Percentiles rank a stretch among this genome's conserved stretches.
phyloP scores from a whole-genome alignment of 2,113 vertebrate species.

The Morone saxatilis region DNA sequence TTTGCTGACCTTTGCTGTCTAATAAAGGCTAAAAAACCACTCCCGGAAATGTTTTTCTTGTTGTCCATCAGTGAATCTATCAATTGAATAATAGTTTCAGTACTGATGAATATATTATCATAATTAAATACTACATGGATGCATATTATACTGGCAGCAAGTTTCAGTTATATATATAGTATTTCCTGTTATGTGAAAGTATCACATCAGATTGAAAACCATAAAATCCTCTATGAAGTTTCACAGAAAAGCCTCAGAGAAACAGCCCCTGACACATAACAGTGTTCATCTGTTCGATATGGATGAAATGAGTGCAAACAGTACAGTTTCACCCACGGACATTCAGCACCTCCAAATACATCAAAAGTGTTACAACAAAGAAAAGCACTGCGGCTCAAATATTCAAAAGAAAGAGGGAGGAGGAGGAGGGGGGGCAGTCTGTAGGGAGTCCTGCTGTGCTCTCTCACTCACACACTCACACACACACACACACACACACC shows the following conservation, averaged over 20 bases:
- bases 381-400: conserved; percentile 58
- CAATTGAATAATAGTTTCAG: no score
- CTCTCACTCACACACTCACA: no score
- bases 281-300: not conserved
- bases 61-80: no score
- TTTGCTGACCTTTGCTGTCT: no score
- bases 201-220: not conserved
- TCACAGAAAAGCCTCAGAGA: not conserved
- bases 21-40: no score
- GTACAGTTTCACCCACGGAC: conserved; percentile 8
- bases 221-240: not conserved
- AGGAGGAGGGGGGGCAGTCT: conserved; percentile 33
- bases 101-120: not conserved
- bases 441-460: conserved; percentile 62
- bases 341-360: conserved; percentile 31
- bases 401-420: conserved; percentile 53
- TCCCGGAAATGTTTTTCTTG: no score
- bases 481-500: conserved; percentile 48
- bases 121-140: no score
- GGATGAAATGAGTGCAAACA: conserved; percentile 5
- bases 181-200: not conserved
- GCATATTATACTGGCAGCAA: not conserved
- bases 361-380: conserved; percentile 42
- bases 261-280: not conserved
- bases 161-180: not conserved